These are phyloP conservation scores for Eupithecia vulgata DNA, from an alignment of 2,888 invertebrate genomes.

Conservation along the genomic window DNA sequence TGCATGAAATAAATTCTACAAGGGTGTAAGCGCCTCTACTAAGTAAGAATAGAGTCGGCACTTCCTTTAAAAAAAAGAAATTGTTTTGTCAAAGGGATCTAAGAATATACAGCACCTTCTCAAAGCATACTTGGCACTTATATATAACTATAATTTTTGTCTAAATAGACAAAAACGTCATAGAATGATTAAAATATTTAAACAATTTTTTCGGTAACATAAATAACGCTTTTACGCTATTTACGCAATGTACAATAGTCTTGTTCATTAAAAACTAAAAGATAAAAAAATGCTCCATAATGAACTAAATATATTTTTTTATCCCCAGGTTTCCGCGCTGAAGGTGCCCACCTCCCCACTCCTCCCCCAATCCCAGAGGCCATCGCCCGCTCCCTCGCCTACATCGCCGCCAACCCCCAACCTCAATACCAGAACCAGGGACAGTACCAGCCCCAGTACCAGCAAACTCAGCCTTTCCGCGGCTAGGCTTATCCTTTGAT, in stretches of 20 bases:
- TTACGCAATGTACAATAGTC: not conserved
- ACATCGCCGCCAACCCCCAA: constrained; percentile 68
- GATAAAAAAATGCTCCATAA: not conserved
- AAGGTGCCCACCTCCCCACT: constrained; percentile 85
- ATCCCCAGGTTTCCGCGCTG: constrained; percentile 83
- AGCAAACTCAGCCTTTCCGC: constrained; percentile 55
- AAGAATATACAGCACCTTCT: not conserved
- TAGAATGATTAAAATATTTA: not conserved
- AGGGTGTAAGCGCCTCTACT: not conserved
- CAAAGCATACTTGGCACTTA: not conserved
- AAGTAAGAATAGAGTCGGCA: not conserved
- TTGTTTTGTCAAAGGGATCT: not conserved
- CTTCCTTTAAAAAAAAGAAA: not conserved
- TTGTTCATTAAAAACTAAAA: not conserved
- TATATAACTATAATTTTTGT: not conserved
- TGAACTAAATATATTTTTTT: not conserved
- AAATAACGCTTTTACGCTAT: not conserved
- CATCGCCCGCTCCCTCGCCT: constrained; percentile 80
- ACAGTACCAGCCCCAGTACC: constrained; percentile 49
- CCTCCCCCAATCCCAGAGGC: constrained; percentile 86
- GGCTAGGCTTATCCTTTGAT: constrained; percentile 51
- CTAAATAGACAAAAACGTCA: not conserved
- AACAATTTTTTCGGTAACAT: not conserved
- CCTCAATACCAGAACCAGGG: constrained; percentile 56
- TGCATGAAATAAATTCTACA: not conserved